These are phyloP conservation scores for Odobenus rosmarus DNA, from an alignment of 2,113 vertebrate genomes.

Conservation along the genomic window DNA sequence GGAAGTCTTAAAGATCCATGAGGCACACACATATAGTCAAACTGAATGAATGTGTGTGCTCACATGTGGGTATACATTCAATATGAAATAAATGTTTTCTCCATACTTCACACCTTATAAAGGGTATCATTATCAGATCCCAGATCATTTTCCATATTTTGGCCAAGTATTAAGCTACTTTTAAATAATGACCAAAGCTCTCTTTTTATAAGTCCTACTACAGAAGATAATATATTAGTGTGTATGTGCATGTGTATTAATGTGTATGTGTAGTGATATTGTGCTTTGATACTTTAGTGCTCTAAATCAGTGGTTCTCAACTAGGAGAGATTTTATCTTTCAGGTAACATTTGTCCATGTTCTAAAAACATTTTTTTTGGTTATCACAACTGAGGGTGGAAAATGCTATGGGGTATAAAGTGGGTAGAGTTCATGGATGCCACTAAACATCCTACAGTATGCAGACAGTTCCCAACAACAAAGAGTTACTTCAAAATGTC, in stretches of 20 bases:
- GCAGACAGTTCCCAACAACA: too few relatives aligned
- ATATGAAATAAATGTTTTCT: neutral
- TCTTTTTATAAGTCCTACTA: neutral
- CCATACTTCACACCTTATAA: neutral
- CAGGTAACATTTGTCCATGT: neutral
- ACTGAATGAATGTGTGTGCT: neutral
- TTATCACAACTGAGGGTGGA: neutral
- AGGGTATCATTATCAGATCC: neutral
- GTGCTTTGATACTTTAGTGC: neutral
- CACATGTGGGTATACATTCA: neutral
- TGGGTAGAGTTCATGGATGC: neutral
- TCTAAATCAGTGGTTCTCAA: neutral
- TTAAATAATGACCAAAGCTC: neutral
- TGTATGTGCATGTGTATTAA: too few relatives aligned
- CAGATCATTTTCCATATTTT: neutral
- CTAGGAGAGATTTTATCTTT: neutral
- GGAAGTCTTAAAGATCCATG: neutral
- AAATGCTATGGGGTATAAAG: neutral
- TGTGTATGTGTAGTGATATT: neutral
- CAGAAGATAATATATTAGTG: neutral
- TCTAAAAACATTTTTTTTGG: neutral
- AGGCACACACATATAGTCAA: neutral
- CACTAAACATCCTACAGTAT: neutral
- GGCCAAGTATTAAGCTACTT: neutral
- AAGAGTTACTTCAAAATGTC: neutral